Conservation (phyloP, 2,797 vertebrate species). For the Rhabdomys pumilio region DNA sequence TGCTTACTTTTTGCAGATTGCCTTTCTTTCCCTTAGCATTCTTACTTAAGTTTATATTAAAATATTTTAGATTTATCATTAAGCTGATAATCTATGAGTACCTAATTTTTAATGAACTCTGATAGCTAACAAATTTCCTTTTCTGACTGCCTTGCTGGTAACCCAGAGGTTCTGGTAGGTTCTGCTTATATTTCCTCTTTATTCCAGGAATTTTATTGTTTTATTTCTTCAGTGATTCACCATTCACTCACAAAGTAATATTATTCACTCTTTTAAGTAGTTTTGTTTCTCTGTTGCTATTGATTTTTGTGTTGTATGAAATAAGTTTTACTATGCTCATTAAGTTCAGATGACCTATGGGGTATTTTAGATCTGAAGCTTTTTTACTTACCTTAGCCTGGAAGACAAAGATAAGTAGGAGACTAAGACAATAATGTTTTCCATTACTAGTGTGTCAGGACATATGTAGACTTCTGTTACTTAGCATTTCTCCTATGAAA, state of each 20-base stretch:
- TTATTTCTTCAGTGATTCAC: background rate
- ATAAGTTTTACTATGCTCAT: background rate
- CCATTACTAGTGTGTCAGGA: background rate
- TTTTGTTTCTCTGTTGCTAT: background rate
- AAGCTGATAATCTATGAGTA: background rate
- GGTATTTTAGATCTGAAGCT: background rate
- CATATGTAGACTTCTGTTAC: background rate
- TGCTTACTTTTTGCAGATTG: background rate
- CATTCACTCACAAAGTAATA: background rate
- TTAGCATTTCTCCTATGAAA: background rate
- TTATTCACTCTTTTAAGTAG: background rate
- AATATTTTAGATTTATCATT: background rate
- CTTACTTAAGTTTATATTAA: background rate
- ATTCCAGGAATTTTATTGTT: background rate
- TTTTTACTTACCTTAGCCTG: background rate
- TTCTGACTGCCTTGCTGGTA: background rate
- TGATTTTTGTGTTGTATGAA: background rate
- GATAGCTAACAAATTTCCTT: background rate
- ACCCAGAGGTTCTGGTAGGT: background rate
- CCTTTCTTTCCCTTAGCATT: background rate
- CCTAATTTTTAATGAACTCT: background rate
- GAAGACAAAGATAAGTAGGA: background rate
- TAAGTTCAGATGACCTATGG: background rate
- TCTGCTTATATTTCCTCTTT: background rate
- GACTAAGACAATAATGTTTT: no score